These are phyloP conservation scores for Pungitius pungitius DNA, from an alignment of 2,113 vertebrate genomes.

Conservation along the genomic window DNA sequence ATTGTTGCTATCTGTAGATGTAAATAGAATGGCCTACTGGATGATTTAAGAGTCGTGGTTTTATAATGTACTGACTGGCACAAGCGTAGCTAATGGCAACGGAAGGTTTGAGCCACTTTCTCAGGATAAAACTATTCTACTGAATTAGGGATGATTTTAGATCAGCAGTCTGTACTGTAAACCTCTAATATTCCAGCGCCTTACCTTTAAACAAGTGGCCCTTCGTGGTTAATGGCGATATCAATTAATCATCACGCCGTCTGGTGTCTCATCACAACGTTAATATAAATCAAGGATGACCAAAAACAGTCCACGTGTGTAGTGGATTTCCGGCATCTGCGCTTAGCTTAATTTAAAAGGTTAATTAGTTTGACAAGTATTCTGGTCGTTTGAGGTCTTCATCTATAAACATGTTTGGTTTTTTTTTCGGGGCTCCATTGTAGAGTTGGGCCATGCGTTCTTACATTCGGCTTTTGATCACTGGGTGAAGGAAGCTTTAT, in stretches of 20 bases:
- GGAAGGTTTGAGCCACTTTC: constrained; percentile 52
- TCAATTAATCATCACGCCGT: constrained; percentile 22
- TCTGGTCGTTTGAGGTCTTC: constrained; percentile 40
- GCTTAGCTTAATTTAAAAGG: constrained; percentile 56
- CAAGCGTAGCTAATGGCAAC: constrained; percentile 35
- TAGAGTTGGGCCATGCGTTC: constrained; percentile 43
- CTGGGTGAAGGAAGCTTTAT: constrained; percentile 10
- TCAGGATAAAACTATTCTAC: constrained; percentile 46
- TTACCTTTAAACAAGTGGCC: neutral
- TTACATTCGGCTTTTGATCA: constrained; percentile 42
- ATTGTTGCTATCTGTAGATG: constrained; percentile 35
- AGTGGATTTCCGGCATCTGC: constrained; percentile 47
- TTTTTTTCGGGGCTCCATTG: constrained; percentile 31
- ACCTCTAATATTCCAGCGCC: constrained; percentile 8
- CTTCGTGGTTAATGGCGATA: neutral
- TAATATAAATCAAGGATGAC: constrained; percentile 33
- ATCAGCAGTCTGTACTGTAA: constrained; percentile 15
- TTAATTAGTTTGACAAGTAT: constrained; percentile 35
- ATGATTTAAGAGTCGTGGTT: constrained; percentile 39
- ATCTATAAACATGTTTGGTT: constrained; percentile 24
- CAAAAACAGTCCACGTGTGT: constrained; percentile 38
- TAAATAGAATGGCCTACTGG: constrained; percentile 42
- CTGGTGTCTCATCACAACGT: constrained; percentile 15
- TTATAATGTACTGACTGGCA: constrained; percentile 13
- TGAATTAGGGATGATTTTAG: constrained; percentile 6